Conservation (phyloP, 2,113 vertebrate species). For the Asarcornis scutulata region DNA sequence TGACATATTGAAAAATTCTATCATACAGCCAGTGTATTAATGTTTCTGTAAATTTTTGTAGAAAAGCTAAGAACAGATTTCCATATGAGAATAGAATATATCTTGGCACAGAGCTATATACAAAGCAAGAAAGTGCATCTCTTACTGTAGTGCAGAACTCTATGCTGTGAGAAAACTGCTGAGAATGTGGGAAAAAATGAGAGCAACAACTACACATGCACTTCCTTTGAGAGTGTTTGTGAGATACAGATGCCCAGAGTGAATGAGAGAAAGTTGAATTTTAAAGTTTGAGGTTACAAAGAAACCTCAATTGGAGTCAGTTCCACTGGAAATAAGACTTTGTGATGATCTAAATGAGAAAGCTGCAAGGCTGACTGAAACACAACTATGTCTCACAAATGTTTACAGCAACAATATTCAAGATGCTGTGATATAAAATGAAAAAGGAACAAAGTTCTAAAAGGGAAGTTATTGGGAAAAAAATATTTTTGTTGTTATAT, state of each 20-base stretch:
- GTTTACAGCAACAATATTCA: background rate
- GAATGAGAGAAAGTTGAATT: background rate
- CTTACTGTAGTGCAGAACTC: background rate
- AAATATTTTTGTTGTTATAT: background rate
- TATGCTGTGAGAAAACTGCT: background rate
- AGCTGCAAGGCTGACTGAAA: background rate
- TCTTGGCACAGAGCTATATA: background rate
- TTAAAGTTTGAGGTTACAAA: background rate
- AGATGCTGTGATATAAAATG: background rate
- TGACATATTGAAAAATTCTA: conserved; percentile 33
- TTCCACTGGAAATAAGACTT: background rate
- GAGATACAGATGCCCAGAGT: background rate
- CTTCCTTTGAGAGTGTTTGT: background rate
- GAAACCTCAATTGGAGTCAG: background rate
- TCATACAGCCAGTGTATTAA: background rate
- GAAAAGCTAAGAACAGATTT: background rate
- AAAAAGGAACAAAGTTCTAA: background rate
- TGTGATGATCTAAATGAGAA: background rate
- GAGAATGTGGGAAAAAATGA: background rate
- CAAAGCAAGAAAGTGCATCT: background rate
- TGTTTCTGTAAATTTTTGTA: background rate
- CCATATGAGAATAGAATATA: background rate
- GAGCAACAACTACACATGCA: background rate
- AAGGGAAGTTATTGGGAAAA: background rate
- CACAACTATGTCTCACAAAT: background rate